A percentile compares a stretch with the other conserved stretches of the same genome.
Conservation (phyloP, 1,140 invertebrate genomes). For the Pseudachorutes palmiensis region DNA sequence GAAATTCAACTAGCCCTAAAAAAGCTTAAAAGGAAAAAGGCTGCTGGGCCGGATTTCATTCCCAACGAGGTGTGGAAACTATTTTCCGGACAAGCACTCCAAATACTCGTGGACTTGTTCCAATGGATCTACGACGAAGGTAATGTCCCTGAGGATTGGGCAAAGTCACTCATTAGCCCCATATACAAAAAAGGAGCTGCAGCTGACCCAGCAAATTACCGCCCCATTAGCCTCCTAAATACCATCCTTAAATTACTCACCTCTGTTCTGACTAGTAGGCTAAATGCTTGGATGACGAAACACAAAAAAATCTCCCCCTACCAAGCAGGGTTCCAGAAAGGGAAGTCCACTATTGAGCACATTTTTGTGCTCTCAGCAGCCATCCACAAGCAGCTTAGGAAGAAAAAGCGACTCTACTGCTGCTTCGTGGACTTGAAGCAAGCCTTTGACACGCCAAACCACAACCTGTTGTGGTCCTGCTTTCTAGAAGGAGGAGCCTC, state of each 20-base stretch:
- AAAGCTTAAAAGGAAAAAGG: background rate
- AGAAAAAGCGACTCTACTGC: conserved; percentile 12
- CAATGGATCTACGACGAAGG: background rate
- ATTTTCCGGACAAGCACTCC: background rate
- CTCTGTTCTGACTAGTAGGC: conserved; percentile 27
- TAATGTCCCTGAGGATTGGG: background rate
- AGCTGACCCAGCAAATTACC: conserved; percentile 33
- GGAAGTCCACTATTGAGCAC: conserved; percentile 32
- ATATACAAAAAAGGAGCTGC: conserved; percentile 35
- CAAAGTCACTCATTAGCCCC: conserved; percentile 12
- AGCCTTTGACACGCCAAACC: conserved; percentile 20
- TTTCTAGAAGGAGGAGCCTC: conserved; percentile 13
- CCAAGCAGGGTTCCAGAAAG: conserved; percentile 37
- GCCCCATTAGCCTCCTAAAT: conserved; percentile 38
- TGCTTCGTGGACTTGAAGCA: conserved; percentile 23
- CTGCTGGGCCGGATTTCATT: background rate
- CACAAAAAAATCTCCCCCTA: conserved; percentile 31
- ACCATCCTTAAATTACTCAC: conserved; percentile 36
- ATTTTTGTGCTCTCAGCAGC: conserved; percentile 30
- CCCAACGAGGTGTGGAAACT: background rate
- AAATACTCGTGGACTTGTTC: background rate
- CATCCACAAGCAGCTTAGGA: conserved; percentile 14
- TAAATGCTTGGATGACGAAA: conserved; percentile 30
- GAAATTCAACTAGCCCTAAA: background rate
- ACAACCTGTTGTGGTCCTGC: conserved; percentile 20